Evolutionary conservation across 1,140 invertebrate species (phyloP).

Genomic region (Harpegnathos saltator): DNA sequence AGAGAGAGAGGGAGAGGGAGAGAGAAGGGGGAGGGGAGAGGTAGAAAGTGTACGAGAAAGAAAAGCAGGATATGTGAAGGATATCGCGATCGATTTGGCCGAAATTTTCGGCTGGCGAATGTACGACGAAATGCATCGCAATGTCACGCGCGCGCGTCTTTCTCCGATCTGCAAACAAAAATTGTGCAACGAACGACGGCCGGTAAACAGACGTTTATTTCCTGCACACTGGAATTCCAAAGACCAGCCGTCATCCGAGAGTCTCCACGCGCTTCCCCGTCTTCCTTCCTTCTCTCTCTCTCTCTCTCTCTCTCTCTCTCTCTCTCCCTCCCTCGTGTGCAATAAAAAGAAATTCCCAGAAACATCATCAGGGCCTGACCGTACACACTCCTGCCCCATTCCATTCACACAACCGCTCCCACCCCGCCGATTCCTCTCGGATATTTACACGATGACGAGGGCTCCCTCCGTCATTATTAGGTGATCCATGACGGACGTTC

Average conservation of each 20-base stretch:
- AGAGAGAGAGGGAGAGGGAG: neutral
- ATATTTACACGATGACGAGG: slow-evolving; percentile 61
- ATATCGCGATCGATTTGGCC: neutral
- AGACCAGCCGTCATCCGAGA: slow-evolving; percentile 33
- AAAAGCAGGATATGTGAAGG: too few species aligned
- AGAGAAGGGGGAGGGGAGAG: too few species aligned
- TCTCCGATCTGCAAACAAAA: slow-evolving; percentile 49
- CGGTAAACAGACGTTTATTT: slow-evolving; percentile 58
- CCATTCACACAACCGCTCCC: neutral
- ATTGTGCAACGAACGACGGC: slow-evolving; percentile 48
- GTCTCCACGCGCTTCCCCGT: neutral
- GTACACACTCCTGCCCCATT: slow-evolving; percentile 9
- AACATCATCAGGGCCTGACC: slow-evolving; percentile 33
- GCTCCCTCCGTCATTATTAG: slow-evolving; percentile 43
- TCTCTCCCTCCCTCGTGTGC: slow-evolving; percentile 25
- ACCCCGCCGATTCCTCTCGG: slow-evolving; percentile 3
- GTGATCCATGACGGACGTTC: slow-evolving; percentile 50
- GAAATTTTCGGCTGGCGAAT: slow-evolving; percentile 12
- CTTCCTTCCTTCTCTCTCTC: too few species aligned
- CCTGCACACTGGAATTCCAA: slow-evolving; percentile 56
- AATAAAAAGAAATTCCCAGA: slow-evolving; percentile 59
- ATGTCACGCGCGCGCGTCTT: slow-evolving; percentile 2
- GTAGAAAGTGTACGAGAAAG: too few species aligned
- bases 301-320: neutral
- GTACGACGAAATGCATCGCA: slow-evolving; percentile 7